Evolutionary conservation across 1,140 invertebrate genomes (phyloP), one percentile per base, ranked within the genome.

Genomic region (Telenomus remus): DNA sequence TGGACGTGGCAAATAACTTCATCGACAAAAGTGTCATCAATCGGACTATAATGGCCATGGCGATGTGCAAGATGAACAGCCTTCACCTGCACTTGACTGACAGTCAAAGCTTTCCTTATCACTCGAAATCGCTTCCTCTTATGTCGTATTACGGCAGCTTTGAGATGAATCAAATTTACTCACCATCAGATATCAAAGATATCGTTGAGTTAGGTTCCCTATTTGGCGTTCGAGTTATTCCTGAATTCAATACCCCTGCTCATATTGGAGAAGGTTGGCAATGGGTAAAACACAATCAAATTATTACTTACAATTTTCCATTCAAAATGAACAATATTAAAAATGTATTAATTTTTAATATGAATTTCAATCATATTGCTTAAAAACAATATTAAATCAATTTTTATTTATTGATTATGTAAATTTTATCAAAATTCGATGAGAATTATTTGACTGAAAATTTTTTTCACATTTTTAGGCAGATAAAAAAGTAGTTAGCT

Each of bases 61-160:
- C 91, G 0, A 88, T 91, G 75, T 91, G 91, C 14, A 96, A 96
- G 80, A 79, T 96, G 37, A 96, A 96, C 80, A 92, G 92, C 0
- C 93, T 96, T 82, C 95, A 96, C 78, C 95, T 94, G 94, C 95
- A 96, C 78, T 93, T 96, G n/a, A 95, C 94, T 0, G 95, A 96
- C 83, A 92, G 92, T 1, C 94, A 96, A 37, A 95, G 94, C 78
- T 96, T 96, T 79, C 94, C 95, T 0, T 91, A 95, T 57, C 90
- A 91, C 19, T 90, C 93, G 0, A 88, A 88, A 76, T 90, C 90
- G 2, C 88, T 89, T 14, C 94, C 94, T 0, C 84, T 92, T 35
- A 85, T 96, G 12, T 90, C 91, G 0, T 89, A 91, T 73, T 90
- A 92, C 35, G 95, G 94, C 0, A 92, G 94, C 4, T 95, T 95